These are phyloP conservation scores for Idris sp. DNA, from an alignment of 1,140 invertebrate species.

Conservation along the genomic window DNA sequence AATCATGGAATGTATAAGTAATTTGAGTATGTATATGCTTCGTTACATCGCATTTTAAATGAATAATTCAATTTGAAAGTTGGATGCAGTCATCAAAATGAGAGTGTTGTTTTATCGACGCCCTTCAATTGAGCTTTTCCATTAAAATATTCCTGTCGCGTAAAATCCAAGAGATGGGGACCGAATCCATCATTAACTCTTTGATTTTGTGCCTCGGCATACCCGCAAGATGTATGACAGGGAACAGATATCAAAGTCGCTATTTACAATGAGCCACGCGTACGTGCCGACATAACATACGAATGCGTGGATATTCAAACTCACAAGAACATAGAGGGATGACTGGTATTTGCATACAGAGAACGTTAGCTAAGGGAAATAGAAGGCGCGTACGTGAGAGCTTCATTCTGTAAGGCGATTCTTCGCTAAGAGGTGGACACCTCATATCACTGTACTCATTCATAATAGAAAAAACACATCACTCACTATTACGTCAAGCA, in stretches of 20 bases:
- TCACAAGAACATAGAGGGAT: conserved; percentile 65
- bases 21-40: conserved; percentile 23
- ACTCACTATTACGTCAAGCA: no score
- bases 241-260: conserved; percentile 76
- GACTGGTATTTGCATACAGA: conserved; percentile 79
- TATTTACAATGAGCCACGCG: conserved; percentile 73
- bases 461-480: background rate
- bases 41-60: conserved; percentile 55
- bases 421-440: conserved; percentile 72
- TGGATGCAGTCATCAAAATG: conserved; percentile 53
- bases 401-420: conserved; percentile 71
- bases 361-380: conserved; percentile 78
- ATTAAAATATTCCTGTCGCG: conserved; percentile 58
- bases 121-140: conserved; percentile 55
- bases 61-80: conserved; percentile 62
- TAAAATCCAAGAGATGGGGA: conserved; percentile 59
- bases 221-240: conserved; percentile 60
- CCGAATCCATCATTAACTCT: conserved; percentile 71
- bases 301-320: conserved; percentile 63
- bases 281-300: conserved; percentile 55
- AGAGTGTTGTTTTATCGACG: conserved; percentile 56
- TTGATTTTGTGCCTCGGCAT: conserved; percentile 71
- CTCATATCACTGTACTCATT: conserved; percentile 61
- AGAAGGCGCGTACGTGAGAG: conserved; percentile 78
- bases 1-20: conserved; percentile 49